Evolutionary conservation across 35 echinoderm and acorn worm species (phyloP).

Genomic region (Acanthaster planci): DNA sequence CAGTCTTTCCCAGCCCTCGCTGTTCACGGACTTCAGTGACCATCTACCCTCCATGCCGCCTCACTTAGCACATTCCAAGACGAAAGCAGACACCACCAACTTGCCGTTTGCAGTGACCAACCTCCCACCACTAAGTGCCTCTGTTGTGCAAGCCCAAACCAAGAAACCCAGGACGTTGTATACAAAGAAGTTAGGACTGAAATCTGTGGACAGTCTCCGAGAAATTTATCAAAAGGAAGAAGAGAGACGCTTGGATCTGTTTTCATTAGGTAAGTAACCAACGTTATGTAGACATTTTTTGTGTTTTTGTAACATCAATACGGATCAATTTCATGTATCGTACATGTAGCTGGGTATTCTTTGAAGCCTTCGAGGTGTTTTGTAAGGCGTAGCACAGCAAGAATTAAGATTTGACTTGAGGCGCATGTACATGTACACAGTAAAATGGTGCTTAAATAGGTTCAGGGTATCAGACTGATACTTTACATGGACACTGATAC

Average conservation of each 20-base stretch:
- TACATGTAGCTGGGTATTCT: too few species aligned
- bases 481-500: too few species aligned
- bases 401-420: too few species aligned
- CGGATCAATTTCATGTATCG: too few species aligned
- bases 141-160: constrained; percentile 54
- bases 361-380: too few species aligned
- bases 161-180: constrained; percentile 65
- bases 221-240: constrained; percentile 67
- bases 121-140: constrained; percentile 43
- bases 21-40: constrained; percentile 21
- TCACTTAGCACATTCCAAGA: constrained; percentile 5
- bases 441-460: too few species aligned
- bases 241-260: constrained; percentile 74
- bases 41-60: constrained; percentile 23
- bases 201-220: constrained; percentile 73
- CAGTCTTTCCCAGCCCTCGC: constrained; percentile 19
- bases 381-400: too few species aligned
- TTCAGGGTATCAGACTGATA: too few species aligned
- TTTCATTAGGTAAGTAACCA: constrained; percentile 84
- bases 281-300: too few species aligned
- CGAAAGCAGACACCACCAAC: constrained; percentile 11
- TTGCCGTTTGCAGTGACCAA: constrained; percentile 46
- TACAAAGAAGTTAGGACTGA: constrained; percentile 44
- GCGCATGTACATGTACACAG: too few species aligned
- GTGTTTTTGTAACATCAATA: too few species aligned